phyloP scores from a whole-genome alignment of 2,888 invertebrate genomes.

The Argyresthia goedartella region DNA sequence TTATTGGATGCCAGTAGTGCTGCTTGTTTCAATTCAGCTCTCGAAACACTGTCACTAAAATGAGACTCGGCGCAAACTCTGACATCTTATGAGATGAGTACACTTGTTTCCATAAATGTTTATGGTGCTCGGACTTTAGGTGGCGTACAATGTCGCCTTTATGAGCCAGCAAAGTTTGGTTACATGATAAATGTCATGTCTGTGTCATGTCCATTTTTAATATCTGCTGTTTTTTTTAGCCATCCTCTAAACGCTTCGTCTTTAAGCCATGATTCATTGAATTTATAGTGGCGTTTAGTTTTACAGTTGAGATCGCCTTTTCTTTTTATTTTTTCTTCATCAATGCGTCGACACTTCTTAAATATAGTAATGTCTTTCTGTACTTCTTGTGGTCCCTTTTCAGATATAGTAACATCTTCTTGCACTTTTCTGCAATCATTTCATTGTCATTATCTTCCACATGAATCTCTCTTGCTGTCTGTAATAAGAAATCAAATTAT shows the following conservation, averaged over 20 bases:
- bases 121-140: not conserved
- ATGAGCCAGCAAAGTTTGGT: not conserved
- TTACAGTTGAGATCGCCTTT: not conserved
- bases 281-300: not conserved
- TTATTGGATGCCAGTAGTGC: conserved; percentile 3
- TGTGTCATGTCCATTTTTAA: not conserved
- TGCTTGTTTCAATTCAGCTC: conserved; percentile 3
- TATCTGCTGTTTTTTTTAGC: not conserved
- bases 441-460: not conserved
- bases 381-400: not conserved
- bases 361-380: no score
- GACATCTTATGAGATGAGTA: not conserved
- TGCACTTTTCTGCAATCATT: not conserved
- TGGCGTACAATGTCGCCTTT: not conserved
- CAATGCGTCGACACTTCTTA: not conserved
- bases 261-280: not conserved
- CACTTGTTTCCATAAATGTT: not conserved
- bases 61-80: not conserved
- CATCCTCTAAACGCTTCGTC: not conserved
- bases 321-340: not conserved
- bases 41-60: not conserved
- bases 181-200: not conserved
- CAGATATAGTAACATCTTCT: not conserved
- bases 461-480: not conserved
- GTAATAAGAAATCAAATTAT: no score